Evolutionary conservation across 1,140 invertebrate species (phyloP).

Genomic region (Drosophila azteca): DNA sequence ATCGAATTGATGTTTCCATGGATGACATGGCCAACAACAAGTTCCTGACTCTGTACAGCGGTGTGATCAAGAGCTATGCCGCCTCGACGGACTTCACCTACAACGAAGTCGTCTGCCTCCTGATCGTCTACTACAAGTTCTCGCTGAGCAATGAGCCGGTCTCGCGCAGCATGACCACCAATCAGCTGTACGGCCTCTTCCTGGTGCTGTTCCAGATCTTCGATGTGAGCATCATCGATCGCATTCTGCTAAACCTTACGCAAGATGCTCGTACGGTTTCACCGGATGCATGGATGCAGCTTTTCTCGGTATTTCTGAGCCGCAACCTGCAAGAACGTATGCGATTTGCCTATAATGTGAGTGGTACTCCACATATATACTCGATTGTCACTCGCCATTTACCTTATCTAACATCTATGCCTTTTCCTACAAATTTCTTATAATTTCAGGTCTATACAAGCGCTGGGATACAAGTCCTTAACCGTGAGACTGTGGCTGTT

Average conservation of each 20-base stretch:
- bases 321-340: conserved; percentile 58
- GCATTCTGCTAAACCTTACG: conserved; percentile 70
- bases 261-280: conserved; percentile 58
- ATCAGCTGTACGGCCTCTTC: conserved; percentile 73
- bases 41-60: conserved; percentile 60
- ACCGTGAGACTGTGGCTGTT: conserved; percentile 67
- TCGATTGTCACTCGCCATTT: too few species aligned
- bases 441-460: conserved; percentile 65
- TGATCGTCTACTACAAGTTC: conserved; percentile 80
- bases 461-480: conserved; percentile 42
- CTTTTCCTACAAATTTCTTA: neutral
- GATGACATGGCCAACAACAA: conserved; percentile 79
- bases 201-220: conserved; percentile 65
- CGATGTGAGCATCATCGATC: conserved; percentile 71
- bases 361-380: neutral
- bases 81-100: conserved; percentile 50
- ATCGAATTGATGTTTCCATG: conserved; percentile 72
- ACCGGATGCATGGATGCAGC: conserved; percentile 67
- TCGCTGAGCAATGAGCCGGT: conserved; percentile 60
- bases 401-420: too few species aligned
- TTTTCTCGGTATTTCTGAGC: conserved; percentile 68
- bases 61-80: conserved; percentile 50
- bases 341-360: conserved; percentile 64
- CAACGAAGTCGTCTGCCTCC: conserved; percentile 62
- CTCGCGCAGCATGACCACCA: conserved; percentile 67